These are phyloP conservation scores for Ctenoplectra terminalis DNA, from an alignment of 1,140 invertebrate species.

Conservation along the genomic window DNA sequence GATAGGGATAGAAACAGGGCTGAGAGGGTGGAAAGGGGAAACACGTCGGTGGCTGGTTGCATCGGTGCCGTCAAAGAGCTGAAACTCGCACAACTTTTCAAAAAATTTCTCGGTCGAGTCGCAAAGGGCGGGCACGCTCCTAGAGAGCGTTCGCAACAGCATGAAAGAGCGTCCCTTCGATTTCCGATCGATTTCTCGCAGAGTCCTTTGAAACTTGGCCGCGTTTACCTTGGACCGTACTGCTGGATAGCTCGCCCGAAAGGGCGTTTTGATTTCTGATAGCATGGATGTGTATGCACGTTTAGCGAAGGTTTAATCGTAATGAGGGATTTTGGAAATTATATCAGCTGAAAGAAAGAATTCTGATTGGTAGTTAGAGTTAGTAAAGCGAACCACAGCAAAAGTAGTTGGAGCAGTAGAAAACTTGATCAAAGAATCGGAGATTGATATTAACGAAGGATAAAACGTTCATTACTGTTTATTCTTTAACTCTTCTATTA, in stretches of 20 bases:
- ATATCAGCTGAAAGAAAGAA: too few relatives aligned
- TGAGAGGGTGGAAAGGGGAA: background rate
- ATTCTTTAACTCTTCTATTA: too few relatives aligned
- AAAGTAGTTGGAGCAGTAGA: too few relatives aligned
- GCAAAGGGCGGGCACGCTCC: background rate
- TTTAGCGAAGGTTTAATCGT: too few relatives aligned
- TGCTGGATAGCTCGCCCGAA: background rate
- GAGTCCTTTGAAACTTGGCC: background rate
- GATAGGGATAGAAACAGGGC: background rate
- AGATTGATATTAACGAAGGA: too few relatives aligned
- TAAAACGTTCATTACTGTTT: too few relatives aligned
- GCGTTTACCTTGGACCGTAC: background rate
- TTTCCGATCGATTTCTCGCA: conserved; percentile 6
- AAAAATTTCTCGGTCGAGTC: conserved; percentile 31
- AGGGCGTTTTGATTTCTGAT: background rate
- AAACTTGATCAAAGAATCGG: too few relatives aligned
- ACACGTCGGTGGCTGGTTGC: background rate
- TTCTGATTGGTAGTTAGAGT: too few relatives aligned
- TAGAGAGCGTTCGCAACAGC: background rate
- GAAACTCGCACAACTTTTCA: conserved; percentile 24
- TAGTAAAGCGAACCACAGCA: too few relatives aligned
- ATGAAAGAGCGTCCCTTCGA: background rate
- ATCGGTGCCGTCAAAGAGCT: conserved; percentile 43
- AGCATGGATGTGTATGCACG: too few relatives aligned
- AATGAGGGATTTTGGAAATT: too few relatives aligned